These are phyloP conservation scores for Cepaea hortensis DNA, from an alignment of 2,888 invertebrate species.

Conservation along the genomic window DNA sequence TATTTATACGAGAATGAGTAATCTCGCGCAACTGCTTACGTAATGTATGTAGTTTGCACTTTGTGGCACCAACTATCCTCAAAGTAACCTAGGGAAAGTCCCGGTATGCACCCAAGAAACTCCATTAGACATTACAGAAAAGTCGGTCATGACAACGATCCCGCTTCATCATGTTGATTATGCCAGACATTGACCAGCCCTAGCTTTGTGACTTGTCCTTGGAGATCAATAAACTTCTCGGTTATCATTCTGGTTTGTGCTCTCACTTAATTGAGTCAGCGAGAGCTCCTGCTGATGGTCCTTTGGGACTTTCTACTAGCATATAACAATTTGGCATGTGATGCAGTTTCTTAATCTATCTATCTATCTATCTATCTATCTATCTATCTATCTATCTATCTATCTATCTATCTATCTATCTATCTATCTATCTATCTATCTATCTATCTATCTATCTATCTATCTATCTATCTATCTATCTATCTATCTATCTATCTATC, in stretches of 20 bases:
- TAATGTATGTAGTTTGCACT: too few species aligned
- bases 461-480: background rate
- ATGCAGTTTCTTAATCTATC: background rate
- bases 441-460: slow-evolving; percentile 1
- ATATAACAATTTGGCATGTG: background rate
- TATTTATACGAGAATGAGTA: too few species aligned
- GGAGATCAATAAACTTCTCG: background rate
- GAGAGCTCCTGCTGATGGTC: background rate
- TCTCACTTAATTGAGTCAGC: background rate
- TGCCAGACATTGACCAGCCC: background rate
- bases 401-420: slow-evolving; percentile 1
- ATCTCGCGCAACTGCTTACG: too few species aligned
- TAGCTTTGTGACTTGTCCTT: background rate
- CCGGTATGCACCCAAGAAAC: too few species aligned
- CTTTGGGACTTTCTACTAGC: background rate
- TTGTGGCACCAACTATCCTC: too few species aligned
- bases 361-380: too few species aligned
- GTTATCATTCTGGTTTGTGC: background rate
- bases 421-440: slow-evolving; percentile 1
- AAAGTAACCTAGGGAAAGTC: too few species aligned
- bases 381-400: background rate
- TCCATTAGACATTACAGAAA: too few species aligned
- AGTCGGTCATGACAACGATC: too few species aligned
- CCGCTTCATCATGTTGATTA: too few species aligned
- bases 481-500: too few species aligned